phyloP scores from a whole-genome alignment of 2,797 vertebrate species.

The Sternotherus odoratus region DNA sequence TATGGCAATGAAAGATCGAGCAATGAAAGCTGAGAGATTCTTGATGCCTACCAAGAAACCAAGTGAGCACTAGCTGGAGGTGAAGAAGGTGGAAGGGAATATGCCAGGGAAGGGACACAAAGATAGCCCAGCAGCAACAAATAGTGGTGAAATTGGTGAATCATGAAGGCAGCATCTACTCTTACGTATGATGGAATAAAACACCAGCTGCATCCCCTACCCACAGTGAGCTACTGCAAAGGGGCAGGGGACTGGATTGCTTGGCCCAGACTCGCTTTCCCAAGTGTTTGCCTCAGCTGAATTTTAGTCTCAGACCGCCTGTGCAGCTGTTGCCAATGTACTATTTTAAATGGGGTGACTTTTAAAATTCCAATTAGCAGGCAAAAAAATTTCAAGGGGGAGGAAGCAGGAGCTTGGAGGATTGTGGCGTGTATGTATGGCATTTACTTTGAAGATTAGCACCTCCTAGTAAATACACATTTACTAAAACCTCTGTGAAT shows the following conservation, averaged over 20 bases:
- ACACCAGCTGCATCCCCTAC: fast-evolving
- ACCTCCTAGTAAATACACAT: conserved; percentile 64
- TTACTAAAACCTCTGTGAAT: conserved; percentile 69
- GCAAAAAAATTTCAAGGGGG: conserved; percentile 18
- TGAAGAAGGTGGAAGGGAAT: fast-evolving
- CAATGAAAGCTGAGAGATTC: neutral
- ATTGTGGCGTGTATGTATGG: neutral
- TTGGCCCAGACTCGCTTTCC: neutral
- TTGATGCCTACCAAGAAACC: neutral
- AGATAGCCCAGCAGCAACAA: fast-evolving
- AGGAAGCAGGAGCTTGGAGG: neutral
- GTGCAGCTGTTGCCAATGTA: neutral
- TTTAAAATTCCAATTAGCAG: conserved; percentile 32
- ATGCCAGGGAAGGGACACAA: neutral
- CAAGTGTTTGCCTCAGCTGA: neutral
- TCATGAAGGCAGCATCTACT: neutral
- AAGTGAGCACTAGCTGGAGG: neutral
- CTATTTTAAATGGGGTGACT: conserved; percentile 10
- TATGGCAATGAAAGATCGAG: neutral
- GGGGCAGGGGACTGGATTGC: neutral
- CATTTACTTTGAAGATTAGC: conserved; percentile 58
- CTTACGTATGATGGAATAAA: neutral
- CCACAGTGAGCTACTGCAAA: fast-evolving
- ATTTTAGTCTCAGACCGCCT: neutral
- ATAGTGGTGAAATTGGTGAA: fast-evolving